These are phyloP conservation scores for Lepidocyrtinus sp. DNA, from an alignment of 2,888 invertebrate species.

Conservation along the genomic window DNA sequence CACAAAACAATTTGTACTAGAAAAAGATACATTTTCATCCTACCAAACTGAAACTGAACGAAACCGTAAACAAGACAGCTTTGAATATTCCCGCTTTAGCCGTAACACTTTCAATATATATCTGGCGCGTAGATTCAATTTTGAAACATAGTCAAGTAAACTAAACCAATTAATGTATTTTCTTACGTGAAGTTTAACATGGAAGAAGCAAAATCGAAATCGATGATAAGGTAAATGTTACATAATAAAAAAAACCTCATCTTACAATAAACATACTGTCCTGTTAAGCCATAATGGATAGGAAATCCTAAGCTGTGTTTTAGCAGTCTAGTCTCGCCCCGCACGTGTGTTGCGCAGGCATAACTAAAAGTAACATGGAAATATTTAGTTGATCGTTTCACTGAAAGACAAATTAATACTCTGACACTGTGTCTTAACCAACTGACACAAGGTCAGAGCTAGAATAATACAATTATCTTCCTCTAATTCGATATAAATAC, in stretches of 20 bases:
- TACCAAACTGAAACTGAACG: no score
- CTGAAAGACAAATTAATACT: constrained; percentile 59
- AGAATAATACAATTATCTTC: no score
- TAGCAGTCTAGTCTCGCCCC: background rate
- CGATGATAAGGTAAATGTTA: background rate
- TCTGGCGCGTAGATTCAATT: no score
- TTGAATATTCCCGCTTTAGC: no score
- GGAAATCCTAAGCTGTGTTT: background rate
- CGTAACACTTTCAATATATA: no score
- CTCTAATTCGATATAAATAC: no score
- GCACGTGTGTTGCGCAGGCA: background rate
- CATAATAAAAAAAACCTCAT: background rate
- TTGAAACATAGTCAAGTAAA: background rate
- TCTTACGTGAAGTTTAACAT: background rate
- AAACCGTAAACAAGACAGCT: no score
- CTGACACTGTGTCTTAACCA: constrained; percentile 21
- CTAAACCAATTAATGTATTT: background rate
- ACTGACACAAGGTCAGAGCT: constrained; percentile 37
- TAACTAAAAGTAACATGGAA: constrained; percentile 16
- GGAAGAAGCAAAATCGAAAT: background rate
- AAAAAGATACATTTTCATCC: no score
- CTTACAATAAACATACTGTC: background rate
- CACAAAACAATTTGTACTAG: background rate
- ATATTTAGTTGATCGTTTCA: constrained; percentile 39
- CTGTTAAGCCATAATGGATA: background rate